Conservation (phyloP, 1,140 invertebrate genomes). For the Leucophenga varia region DNA sequence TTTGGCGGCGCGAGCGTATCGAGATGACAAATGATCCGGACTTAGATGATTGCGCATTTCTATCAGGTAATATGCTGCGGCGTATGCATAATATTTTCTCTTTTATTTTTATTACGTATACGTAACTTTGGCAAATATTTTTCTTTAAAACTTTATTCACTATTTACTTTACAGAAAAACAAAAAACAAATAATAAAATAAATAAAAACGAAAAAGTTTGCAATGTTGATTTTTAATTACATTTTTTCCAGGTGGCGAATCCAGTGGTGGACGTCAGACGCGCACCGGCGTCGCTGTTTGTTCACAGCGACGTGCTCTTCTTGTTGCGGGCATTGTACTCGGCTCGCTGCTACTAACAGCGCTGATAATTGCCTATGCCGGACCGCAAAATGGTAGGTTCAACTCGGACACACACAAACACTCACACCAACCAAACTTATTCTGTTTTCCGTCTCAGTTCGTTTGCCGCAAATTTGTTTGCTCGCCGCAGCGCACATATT, state of each 20-base stretch:
- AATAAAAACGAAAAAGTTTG: no score
- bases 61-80: constrained; percentile 71
- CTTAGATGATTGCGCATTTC: constrained; percentile 88
- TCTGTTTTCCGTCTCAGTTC: no score
- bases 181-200: no score
- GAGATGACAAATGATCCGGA: constrained; percentile 73
- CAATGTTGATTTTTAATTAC: constrained; percentile 46
- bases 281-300: constrained; percentile 80
- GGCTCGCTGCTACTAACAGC: constrained; percentile 78
- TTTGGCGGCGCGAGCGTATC: constrained; percentile 57
- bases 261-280: constrained; percentile 74
- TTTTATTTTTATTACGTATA: no score
- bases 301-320: constrained; percentile 80
- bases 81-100: no score
- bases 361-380: constrained; percentile 85
- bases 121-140: no score
- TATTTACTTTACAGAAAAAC: no score
- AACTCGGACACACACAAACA: no score
- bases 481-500: no score
- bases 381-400: constrained; percentile 63
- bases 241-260: constrained; percentile 63
- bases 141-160: no score
- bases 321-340: constrained; percentile 75
- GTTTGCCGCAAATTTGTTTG: no score
- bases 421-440: background rate